A percentile compares a stretch with the other conserved stretches of the same genome.
These are phyloP conservation scores for Bombyx mandarina DNA, from an alignment of 1,140 invertebrate genomes.

Conservation along the genomic window DNA sequence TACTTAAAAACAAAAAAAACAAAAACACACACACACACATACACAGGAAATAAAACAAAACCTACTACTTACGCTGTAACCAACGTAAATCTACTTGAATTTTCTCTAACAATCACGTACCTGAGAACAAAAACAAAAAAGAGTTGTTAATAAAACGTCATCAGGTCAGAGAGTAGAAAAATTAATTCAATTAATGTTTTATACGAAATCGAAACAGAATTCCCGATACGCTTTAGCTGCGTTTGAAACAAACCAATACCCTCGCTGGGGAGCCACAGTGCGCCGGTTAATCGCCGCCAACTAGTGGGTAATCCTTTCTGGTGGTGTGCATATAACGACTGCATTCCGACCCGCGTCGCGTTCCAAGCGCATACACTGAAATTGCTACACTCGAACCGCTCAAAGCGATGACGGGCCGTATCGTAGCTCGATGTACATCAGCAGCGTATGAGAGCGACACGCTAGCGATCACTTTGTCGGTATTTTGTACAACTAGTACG, in stretches of 20 bases:
- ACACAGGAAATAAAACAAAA: constrained; percentile 36
- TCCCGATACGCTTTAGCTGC: constrained; percentile 22
- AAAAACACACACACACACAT: constrained; percentile 8
- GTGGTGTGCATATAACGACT: constrained; percentile 53
- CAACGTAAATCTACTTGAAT: constrained; percentile 48
- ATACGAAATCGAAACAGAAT: constrained; percentile 22
- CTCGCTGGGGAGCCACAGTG: constrained; percentile 33
- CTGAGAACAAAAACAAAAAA: constrained; percentile 33
- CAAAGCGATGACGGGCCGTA: constrained; percentile 43
- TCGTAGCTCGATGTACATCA: constrained; percentile 9
- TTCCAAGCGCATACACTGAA: constrained; percentile 25
- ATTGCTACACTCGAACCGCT: constrained; percentile 39
- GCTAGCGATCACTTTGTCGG: background rate
- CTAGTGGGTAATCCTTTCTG: constrained; percentile 57
- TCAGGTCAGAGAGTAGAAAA: too few relatives aligned
- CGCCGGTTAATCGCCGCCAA: constrained; percentile 48
- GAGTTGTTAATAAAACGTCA: background rate
- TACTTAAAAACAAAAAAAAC: too few relatives aligned
- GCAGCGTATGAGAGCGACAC: constrained; percentile 14
- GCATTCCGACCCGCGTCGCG: constrained; percentile 32
- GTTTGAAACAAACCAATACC: constrained; percentile 48
- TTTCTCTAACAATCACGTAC: constrained; percentile 63
- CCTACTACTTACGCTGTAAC: constrained; percentile 57
- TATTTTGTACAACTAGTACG: too few relatives aligned
- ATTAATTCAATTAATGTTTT: constrained; percentile 16